Percentiles rank a stretch among this genome's conserved stretches.
Evolutionary conservation across 2,797 vertebrate genomes (phyloP).

Genomic region (Babyrousa celebensis): DNA sequence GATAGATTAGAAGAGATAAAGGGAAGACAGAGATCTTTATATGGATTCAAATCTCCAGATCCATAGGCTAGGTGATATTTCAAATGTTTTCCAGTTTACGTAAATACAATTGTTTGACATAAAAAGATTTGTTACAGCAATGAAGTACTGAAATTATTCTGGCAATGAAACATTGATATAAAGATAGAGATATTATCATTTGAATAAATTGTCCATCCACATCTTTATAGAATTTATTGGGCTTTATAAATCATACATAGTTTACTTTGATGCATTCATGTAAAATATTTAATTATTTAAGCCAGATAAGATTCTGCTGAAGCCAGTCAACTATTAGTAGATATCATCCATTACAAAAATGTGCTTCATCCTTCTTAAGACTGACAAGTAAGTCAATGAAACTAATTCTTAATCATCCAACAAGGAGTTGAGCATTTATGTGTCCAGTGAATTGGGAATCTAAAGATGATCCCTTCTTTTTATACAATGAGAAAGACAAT

Average conservation of each 20-base stretch:
- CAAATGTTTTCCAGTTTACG: background rate
- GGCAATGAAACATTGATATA: conserved; percentile 46
- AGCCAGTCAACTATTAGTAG: conserved; percentile 58
- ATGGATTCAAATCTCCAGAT: background rate
- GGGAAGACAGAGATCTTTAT: background rate
- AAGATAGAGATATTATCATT: conserved; percentile 46
- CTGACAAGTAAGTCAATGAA: conserved; percentile 55
- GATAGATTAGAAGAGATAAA: background rate
- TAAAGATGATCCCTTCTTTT: background rate
- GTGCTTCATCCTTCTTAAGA: conserved; percentile 57
- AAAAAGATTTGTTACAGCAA: conserved; percentile 24
- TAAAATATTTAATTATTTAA: conserved; percentile 81
- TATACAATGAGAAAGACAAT: background rate
- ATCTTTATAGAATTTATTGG: conserved; percentile 67
- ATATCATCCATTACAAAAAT: conserved; percentile 58
- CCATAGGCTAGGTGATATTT: background rate
- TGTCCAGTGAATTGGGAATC: background rate
- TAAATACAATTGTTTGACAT: conserved; percentile 15
- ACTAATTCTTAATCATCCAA: conserved; percentile 54
- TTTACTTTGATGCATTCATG: conserved; percentile 57
- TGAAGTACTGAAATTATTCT: conserved; percentile 27
- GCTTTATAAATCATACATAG: conserved; percentile 60
- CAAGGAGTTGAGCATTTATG: conserved; percentile 36
- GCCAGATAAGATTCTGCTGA: conserved; percentile 65
- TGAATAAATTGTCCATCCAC: conserved; percentile 44